phyloP scores from a whole-genome alignment of 2,888 invertebrate species.

The Pollenia angustigena region DNA sequence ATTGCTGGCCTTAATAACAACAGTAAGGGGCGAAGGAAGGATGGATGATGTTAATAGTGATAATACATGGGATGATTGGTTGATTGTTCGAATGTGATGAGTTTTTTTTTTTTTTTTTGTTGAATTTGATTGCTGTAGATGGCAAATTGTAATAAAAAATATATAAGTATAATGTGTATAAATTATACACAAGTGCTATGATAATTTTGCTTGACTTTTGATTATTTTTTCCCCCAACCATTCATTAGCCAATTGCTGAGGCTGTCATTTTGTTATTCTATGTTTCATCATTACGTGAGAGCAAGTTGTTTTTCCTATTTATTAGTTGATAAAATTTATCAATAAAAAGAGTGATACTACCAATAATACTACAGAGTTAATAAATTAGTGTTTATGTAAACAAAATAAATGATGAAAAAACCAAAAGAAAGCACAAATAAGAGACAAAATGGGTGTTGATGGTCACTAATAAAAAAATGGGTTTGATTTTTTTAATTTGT shows the following conservation, averaged over 20 bases:
- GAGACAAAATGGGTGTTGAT: constrained; percentile 30
- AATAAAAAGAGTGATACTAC: background rate
- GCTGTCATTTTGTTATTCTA: constrained; percentile 8
- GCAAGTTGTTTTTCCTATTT: background rate
- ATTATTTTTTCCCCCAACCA: constrained; percentile 38
- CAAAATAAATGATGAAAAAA: background rate
- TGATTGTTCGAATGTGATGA: constrained; percentile 8
- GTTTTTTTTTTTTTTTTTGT: background rate
- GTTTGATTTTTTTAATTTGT: background rate
- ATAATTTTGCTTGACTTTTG: constrained; percentile 37
- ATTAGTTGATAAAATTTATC: constrained; percentile 5
- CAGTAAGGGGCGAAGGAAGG: constrained; percentile 26
- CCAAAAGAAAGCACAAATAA: constrained; percentile 20
- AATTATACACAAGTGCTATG: constrained; percentile 36
- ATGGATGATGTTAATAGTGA: constrained; percentile 19
- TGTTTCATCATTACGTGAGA: constrained; percentile 37
- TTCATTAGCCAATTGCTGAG: background rate
- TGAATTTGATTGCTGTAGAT: constrained; percentile 3
- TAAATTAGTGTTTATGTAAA: constrained; percentile 30
- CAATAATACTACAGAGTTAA: background rate
- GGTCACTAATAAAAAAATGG: constrained; percentile 19
- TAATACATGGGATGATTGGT: background rate
- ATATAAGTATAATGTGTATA: constrained; percentile 34
- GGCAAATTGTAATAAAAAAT: constrained; percentile 51
- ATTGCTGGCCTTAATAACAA: constrained; percentile 41